Evolutionary conservation across 2,113 vertebrate genomes (phyloP).

Genomic region (Astatoreochromis straeleni): DNA sequence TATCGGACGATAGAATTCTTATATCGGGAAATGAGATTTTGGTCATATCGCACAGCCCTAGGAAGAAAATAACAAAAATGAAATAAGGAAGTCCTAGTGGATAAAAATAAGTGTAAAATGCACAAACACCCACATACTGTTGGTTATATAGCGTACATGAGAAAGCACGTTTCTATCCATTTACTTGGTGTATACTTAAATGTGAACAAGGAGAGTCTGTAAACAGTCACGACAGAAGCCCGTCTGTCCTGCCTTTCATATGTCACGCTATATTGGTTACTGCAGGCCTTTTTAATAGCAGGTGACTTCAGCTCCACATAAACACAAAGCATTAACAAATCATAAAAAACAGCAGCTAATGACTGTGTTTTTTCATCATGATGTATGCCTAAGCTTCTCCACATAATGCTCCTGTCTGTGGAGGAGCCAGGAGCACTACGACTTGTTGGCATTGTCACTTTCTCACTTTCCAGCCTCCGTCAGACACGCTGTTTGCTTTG

Average conservation of each 20-base stretch:
- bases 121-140: not conserved
- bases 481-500: slow-evolving; percentile 22
- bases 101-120: not conserved
- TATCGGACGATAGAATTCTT: no score
- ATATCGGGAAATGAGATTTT: no score
- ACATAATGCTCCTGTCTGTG: not conserved
- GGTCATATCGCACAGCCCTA: no score
- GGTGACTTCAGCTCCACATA: not conserved
- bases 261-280: not conserved
- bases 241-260: not conserved
- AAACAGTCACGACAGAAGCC: not conserved
- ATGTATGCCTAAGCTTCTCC: not conserved
- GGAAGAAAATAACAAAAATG: not conserved
- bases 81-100: not conserved
- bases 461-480: slow-evolving; percentile 33
- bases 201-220: not conserved
- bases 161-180: not conserved
- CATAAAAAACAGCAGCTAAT: not conserved
- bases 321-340: not conserved
- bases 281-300: not conserved
- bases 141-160: fast-evolving
- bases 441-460: slow-evolving; percentile 21
- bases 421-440: not conserved
- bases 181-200: not conserved
- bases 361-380: not conserved